These are phyloP conservation scores for Ptychochromis oligacanthus DNA, from an alignment of 2,113 vertebrate genomes.

Conservation along the genomic window DNA sequence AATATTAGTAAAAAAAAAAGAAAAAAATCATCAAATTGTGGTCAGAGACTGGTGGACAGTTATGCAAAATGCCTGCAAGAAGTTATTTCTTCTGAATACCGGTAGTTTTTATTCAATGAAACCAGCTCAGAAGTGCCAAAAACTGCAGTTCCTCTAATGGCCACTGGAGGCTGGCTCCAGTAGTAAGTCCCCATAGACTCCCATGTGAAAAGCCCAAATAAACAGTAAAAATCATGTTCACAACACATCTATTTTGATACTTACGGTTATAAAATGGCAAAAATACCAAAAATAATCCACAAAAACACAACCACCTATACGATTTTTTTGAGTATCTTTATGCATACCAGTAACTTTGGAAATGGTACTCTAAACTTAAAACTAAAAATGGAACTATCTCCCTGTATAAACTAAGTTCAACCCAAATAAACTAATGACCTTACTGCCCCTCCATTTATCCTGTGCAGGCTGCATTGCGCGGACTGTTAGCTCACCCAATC, in stretches of 20 bases:
- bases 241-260: no score
- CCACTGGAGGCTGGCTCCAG: no score
- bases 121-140: no score
- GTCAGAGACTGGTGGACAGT: not conserved
- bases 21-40: no score
- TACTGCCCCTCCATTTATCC: not conserved
- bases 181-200: no score
- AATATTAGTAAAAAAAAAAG: no score
- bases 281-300: rapidly evolving
- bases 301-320: not conserved
- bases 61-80: not conserved
- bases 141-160: no score
- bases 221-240: no score
- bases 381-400: not conserved
- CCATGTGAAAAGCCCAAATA: no score
- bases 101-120: no score
- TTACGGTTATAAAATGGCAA: not conserved
- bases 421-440: not conserved
- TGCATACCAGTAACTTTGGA: not conserved
- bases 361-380: not conserved
- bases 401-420: not conserved
- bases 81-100: not conserved
- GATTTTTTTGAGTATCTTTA: not conserved
- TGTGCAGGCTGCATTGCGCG: constrained; percentile 88
- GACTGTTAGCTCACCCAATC: constrained; percentile 91